A percentile compares a stretch with the other conserved stretches of the same genome.
phyloP scores from a whole-genome alignment of 2,797 vertebrate species.

The Sphenopsis melanotis region DNA sequence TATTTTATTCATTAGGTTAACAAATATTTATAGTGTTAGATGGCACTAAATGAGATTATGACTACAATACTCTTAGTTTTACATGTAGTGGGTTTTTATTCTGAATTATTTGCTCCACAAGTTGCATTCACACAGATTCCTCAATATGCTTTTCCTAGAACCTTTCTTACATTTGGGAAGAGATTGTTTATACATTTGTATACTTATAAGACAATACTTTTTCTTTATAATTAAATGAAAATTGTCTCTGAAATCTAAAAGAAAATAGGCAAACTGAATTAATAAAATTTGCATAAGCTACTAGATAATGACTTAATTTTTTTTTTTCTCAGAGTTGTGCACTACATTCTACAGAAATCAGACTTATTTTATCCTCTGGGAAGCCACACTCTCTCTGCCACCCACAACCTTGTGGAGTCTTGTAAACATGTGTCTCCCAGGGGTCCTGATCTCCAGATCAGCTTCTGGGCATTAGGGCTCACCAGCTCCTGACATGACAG shows the following conservation, averaged over 20 bases:
- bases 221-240: not conserved
- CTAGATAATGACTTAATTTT: not conserved
- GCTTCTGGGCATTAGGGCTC: not conserved
- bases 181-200: not conserved
- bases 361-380: not conserved
- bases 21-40: not conserved
- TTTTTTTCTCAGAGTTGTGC: not conserved
- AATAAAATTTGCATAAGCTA: not conserved
- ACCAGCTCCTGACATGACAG: not conserved
- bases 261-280: not conserved
- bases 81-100: not conserved
- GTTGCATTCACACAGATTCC: not conserved
- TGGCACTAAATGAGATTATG: not conserved
- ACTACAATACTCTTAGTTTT: not conserved
- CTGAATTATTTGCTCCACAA: not conserved
- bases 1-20: not conserved
- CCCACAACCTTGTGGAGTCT: too few species aligned
- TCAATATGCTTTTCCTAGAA: not conserved
- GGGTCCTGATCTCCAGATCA: not conserved
- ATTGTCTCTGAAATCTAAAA: not conserved
- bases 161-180: not conserved
- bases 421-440: rapidly evolving
- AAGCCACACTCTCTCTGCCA: not conserved
- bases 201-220: not conserved
- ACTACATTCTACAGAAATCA: not conserved